phyloP scores from a whole-genome alignment of 1,140 invertebrate genomes.

The Uloborus diversus region DNA sequence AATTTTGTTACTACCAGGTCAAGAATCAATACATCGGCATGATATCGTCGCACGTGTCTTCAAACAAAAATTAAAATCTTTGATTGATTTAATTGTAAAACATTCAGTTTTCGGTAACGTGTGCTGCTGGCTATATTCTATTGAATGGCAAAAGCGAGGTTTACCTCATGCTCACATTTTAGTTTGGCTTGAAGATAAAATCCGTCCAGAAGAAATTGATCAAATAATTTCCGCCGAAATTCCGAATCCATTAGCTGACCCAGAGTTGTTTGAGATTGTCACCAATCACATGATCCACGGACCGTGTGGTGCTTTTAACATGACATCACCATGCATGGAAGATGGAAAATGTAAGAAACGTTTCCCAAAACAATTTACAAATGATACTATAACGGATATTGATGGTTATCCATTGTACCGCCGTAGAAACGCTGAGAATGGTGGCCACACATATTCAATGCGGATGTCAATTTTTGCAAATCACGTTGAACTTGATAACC shows the following conservation, averaged over 20 bases:
- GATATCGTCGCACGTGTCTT: slow-evolving; percentile 67
- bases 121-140: slow-evolving; percentile 60
- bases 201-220: slow-evolving; percentile 64
- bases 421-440: no score
- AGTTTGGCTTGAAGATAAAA: slow-evolving; percentile 52
- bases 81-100: slow-evolving; percentile 63
- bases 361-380: slow-evolving; percentile 40
- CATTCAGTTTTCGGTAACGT: slow-evolving; percentile 35
- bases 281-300: slow-evolving; percentile 65
- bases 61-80: slow-evolving; percentile 61
- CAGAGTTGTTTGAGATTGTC: slow-evolving; percentile 62
- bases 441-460: no score
- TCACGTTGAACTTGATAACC: no score
- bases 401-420: no score
- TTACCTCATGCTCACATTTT: slow-evolving; percentile 66
- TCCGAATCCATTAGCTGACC: slow-evolving; percentile 66
- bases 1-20: slow-evolving; percentile 59
- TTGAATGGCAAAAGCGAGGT: slow-evolving; percentile 67
- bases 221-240: slow-evolving; percentile 70
- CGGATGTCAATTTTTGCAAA: no score
- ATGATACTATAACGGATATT: background rate
- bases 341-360: slow-evolving; percentile 58
- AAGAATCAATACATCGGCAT: slow-evolving; percentile 62
- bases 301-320: slow-evolving; percentile 59
- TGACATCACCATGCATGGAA: slow-evolving; percentile 59